Base-by-base conservation (phyloP, 2,888 invertebrate genomes). In the Diaperis boleti region DNA sequence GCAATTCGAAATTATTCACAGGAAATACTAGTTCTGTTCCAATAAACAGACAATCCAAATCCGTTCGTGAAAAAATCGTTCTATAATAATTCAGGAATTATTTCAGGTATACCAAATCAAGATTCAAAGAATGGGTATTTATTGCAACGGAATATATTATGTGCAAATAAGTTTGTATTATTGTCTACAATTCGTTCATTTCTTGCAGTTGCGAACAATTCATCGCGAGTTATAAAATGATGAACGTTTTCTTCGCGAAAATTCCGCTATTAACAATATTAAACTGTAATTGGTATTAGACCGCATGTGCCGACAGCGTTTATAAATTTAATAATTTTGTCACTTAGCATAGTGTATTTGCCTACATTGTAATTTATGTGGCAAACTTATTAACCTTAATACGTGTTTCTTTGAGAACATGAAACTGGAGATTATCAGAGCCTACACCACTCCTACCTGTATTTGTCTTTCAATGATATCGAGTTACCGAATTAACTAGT, bases 351-450 rank as follows among this genome's bases (percentile, higher is more conserved):
- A 33, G 11, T 33, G 13, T 33, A n/a, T 33, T 33, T 17, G 17
- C n/a, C 14, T 20, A 47, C 11, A 26, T 14, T 1, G 31, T 47
- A 31, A 29, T 47, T 47, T 47, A 31, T 47, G 15, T 26, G 15
- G 1, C 31, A 29, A 31, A 47, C 31, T 47, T 47, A 47, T 47
- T 47, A 47, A 29, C 31, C 15, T 47, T 13, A 47, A 47, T 26
- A 44, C 6, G 5, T 7, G 6, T 7, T 29, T 15, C 47, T 29
- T 47, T 47, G 47, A 15, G 29, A 45, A 47, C 8, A 47, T 47
- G 47, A 47, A 29, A 15, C 31, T 14, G 15, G 31, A 42, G 42
- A 22, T 42, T 13, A 11, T 47, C 15, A 17, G 15, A 31, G 29
- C 15, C 15, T 29, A 22, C 13, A 15, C 8, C 31, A 31, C 47